phyloP scores from a whole-genome alignment of 2,113 vertebrate genomes.

The Elanoides forficatus region DNA sequence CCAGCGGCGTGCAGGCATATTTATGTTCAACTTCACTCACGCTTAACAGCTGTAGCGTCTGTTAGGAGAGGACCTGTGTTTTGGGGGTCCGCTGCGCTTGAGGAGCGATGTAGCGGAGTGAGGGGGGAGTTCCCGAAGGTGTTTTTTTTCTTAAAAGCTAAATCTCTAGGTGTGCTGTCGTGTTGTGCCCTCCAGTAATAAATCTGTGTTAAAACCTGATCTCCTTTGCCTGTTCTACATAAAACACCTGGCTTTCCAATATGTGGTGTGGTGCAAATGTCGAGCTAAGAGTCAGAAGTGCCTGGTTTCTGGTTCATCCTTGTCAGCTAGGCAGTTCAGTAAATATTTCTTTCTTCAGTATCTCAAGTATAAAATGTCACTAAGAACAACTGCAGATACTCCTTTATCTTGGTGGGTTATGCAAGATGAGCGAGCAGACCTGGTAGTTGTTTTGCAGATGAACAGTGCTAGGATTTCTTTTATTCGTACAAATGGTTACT shows the following conservation, averaged over 20 bases:
- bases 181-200: background rate
- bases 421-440: background rate
- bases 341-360: background rate
- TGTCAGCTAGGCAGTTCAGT: background rate
- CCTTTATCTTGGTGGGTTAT: background rate
- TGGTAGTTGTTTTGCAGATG: background rate
- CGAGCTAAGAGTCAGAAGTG: background rate
- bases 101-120: rapidly evolving
- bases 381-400: background rate
- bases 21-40: background rate
- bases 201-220: background rate
- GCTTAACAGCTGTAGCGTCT: background rate
- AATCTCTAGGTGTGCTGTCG: rapidly evolving
- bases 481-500: background rate
- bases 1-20: background rate
- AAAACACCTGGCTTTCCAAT: background rate
- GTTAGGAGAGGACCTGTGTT: background rate
- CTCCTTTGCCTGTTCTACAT: background rate
- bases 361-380: background rate
- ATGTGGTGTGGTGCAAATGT: rapidly evolving
- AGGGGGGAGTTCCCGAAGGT: background rate
- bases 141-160: background rate
- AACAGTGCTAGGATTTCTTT: background rate
- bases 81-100: background rate
- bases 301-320: background rate